Evolutionary conservation across 1,140 invertebrate genomes (phyloP), one percentile per base, ranked within the genome.

Genomic region (Conus ventricosus): DNA sequence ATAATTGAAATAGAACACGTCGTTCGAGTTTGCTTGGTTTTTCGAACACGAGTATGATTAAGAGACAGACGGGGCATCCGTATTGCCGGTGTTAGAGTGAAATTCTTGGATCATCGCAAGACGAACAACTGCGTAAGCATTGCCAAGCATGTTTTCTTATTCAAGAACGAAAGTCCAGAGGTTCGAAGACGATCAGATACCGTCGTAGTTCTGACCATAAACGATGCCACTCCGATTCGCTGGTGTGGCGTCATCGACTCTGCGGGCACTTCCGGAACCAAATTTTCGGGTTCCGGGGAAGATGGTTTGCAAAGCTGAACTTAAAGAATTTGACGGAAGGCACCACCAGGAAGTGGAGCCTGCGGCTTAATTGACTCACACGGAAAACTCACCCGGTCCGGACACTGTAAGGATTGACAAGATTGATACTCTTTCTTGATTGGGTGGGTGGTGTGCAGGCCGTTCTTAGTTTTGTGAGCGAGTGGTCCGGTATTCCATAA

Each of bases 381-480:
- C 96, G 96, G 96, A 96, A 97, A 97, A 96, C 97, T 97, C 96
- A 97, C 97, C 97, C 97, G 97, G 97, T 96, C 97, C 96, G 96
- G 97, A 97, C 97, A 97, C 96, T 95, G 96, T 96, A 96, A 97
- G 96, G 97, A 97, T 97, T 97, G 97, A 97, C 97, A 97, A 97
- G 97, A 97, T 97, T 97, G 97, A 95, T 97, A 97, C 97, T 97
- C 97, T 98, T 97, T 98, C 97, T 97, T 97, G 97, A 98, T 97
- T 96, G 89, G 89, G 94, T 96, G 97, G 97, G 96, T 97, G 97
- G 97, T 97, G 97, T 97, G 97, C 97, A 97, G 97, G 97, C 97
- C 97, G 97, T 97, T 97, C 97, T 97, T 97, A 97, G 97, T 97
- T 97, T 96, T 97, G 97, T 97, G 97, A 97, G 96, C 96, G 97